Percentiles rank a stretch among this genome's conserved stretches.
Evolutionary conservation across 2,888 invertebrate species (phyloP).

Genomic region (Cephus rjabovi): DNA sequence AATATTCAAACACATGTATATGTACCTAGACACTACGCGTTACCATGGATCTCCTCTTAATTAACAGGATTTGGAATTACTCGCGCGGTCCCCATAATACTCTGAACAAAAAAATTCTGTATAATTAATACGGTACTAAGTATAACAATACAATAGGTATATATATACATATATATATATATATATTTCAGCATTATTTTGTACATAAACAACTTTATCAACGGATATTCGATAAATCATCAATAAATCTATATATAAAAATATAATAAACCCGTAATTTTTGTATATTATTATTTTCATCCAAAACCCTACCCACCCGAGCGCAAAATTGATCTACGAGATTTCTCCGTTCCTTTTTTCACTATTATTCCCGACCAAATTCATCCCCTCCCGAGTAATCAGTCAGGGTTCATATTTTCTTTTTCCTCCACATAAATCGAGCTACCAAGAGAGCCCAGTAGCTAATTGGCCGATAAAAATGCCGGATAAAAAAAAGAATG

Average conservation of each 20-base stretch:
- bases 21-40: too few relatives aligned
- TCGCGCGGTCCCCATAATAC: not conserved
- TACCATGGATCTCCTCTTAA: too few relatives aligned
- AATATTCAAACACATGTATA: too few relatives aligned
- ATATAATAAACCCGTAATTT: not conserved
- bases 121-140: conserved; percentile 16
- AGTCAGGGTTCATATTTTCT: not conserved
- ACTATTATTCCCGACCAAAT: not conserved
- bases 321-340: not conserved
- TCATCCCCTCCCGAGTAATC: not conserved
- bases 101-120: not conserved
- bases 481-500: not conserved
- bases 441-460: not conserved
- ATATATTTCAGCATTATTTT: conserved; percentile 63
- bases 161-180: conserved; percentile 33
- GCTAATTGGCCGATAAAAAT: not conserved
- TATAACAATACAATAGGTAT: conserved; percentile 12
- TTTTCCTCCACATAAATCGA: not conserved
- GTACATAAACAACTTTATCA: conserved; percentile 63
- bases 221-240: conserved; percentile 60
- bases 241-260: conserved; percentile 61
- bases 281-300: not conserved
- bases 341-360: not conserved
- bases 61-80: too few relatives aligned
- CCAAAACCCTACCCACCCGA: not conserved